A percentile compares a stretch with the other conserved stretches of the same genome.
Evolutionary conservation across 2,888 invertebrate genomes (phyloP).

Genomic region (Vannuccia rotundouncinata): DNA sequence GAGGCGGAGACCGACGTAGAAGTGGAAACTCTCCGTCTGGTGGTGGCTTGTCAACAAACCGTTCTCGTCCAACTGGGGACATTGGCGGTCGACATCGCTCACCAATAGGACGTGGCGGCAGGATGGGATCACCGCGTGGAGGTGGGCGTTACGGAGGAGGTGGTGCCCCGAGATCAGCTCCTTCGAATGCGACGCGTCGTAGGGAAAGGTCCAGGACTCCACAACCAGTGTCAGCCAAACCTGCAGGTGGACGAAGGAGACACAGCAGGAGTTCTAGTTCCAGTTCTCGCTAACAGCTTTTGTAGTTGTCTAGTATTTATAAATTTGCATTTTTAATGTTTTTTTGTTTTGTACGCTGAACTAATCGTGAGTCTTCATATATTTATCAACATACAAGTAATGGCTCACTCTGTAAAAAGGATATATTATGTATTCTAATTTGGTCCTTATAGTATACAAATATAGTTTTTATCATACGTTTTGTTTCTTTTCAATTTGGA

Average conservation of each 20-base stretch:
- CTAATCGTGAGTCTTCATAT: too few relatives aligned
- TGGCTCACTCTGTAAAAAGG: too few relatives aligned
- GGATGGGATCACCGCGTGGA: neutral
- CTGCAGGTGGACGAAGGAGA: neutral
- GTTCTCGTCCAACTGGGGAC: neutral
- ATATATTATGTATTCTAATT: too few relatives aligned
- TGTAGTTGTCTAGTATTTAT: neutral
- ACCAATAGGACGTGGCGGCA: neutral
- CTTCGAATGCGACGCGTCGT: neutral
- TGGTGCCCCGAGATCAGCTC: neutral
- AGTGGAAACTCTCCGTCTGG: neutral
- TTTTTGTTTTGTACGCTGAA: neutral
- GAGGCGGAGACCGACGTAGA: neutral
- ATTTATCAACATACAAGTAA: too few relatives aligned
- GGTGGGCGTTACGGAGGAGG: neutral
- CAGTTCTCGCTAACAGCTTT: neutral
- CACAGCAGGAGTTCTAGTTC: conserved; percentile 5
- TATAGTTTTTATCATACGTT: too few relatives aligned
- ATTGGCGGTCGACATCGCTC: neutral
- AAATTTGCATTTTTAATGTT: neutral
- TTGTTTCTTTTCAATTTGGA: too few relatives aligned
- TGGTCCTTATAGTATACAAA: too few relatives aligned
- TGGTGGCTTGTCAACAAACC: neutral
- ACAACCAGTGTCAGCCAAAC: neutral
- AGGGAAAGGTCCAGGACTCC: neutral